These are phyloP conservation scores for Zaprionus davidi DNA, from an alignment of 1,140 invertebrate species.

Conservation along the genomic window DNA sequence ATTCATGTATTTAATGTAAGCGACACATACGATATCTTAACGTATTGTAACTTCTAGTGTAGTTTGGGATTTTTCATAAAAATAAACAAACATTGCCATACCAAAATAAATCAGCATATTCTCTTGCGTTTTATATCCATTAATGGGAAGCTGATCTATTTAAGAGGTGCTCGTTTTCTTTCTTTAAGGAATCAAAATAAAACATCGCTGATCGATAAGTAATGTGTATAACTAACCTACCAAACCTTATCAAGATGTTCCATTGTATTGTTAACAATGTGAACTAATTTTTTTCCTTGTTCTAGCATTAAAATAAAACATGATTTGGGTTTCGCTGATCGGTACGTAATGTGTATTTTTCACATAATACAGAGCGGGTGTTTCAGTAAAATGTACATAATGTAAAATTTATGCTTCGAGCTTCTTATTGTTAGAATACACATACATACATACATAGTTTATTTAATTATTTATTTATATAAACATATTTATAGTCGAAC, in stretches of 20 bases:
- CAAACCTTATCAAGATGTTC: no score
- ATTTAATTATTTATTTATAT: slow-evolving; percentile 59
- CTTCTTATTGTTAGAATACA: slow-evolving; percentile 74
- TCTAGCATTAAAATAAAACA: background rate
- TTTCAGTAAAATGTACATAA: slow-evolving; percentile 65
- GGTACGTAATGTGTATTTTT: slow-evolving; percentile 73
- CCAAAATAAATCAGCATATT: slow-evolving; percentile 28
- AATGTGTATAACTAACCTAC: no score
- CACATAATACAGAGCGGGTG: slow-evolving; percentile 69
- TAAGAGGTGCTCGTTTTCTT: no score
- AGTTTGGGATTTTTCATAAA: slow-evolving; percentile 65
- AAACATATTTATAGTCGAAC: slow-evolving; percentile 74
- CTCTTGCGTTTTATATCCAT: background rate
- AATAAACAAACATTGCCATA: slow-evolving; percentile 73
- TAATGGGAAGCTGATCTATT: background rate
- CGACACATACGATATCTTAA: slow-evolving; percentile 39
- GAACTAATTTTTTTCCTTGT: background rate
- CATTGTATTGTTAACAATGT: no score
- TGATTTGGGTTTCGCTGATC: slow-evolving; percentile 15
- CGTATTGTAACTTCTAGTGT: slow-evolving; percentile 59
- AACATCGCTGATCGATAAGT: no score
- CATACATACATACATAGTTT: slow-evolving; percentile 50
- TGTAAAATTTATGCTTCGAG: slow-evolving; percentile 71
- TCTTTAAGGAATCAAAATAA: no score
- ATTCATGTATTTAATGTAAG: slow-evolving; percentile 45